Base-by-base conservation (phyloP, 2,797 vertebrate genomes). In the Mycteria americana region DNA sequence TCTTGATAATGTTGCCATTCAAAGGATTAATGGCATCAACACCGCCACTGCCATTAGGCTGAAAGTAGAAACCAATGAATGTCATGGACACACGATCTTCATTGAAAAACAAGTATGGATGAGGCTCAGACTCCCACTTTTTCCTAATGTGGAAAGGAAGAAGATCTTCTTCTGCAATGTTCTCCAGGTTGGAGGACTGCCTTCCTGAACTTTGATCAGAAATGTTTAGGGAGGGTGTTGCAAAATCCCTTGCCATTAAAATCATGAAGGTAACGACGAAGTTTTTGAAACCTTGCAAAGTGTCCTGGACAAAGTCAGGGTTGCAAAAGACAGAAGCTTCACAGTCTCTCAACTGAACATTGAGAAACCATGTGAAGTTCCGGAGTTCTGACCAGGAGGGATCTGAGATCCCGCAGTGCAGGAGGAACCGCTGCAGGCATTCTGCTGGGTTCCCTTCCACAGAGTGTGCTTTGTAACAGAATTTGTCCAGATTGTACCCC, bases 241-340 rank as follows among this genome's bases (percentile, higher is more conserved):
- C 99, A 87, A 99, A 99, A 95, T 99, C 99, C 62, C 99, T 99
- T 1, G 99, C 99, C 99, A 99, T 99, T 53, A 99, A 86, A 96
- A 99, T 99, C 99, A 99, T 99, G 97, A 99, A 99, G 84, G 98
- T 95, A 19, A 99, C 99, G 17, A 99, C 99, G 96, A 99, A 99
- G 84, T 97, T 98, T 98, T 99, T 99, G 97, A 99, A 99, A 60
- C 99, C 99, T 14, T 53, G 68, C 69, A 99, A 88, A 1, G 98
- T 98, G 96, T 99, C 99, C 45, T 98, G 97, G 19, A 98, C 97
- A 35, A 99, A 97, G 4, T 10, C 18, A 14, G 96, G 82, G 41
- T 99, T 92, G 95, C 99, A 99, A 67, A 99, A 99, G 43, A 98
- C 97, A 10, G 99, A 99, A 7, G 97, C 97, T 95, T 99, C 99